Percentiles rank a stretch among this genome's conserved stretches.
Conservation (phyloP, 2,888 invertebrate species). For the Morpho helenor region DNA sequence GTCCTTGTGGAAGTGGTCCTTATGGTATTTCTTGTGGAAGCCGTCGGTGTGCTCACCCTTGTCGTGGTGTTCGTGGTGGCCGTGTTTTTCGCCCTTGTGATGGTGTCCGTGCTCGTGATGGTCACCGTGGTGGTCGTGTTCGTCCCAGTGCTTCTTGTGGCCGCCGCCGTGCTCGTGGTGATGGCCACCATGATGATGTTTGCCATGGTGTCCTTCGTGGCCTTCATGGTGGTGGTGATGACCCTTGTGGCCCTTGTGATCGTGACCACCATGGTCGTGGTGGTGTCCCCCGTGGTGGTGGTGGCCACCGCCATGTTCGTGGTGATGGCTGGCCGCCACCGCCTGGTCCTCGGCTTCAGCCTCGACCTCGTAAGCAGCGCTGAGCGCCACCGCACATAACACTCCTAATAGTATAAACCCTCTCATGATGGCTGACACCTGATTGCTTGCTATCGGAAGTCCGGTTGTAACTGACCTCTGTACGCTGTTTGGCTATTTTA, state of each 20-base stretch:
- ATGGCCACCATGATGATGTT: conserved; percentile 86
- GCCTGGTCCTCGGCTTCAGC: conserved; percentile 58
- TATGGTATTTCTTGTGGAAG: conserved; percentile 91
- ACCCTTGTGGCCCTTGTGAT: conserved; percentile 86
- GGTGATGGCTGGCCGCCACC: conserved; percentile 70
- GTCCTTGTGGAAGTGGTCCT: conserved; percentile 92
- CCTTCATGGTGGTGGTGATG: conserved; percentile 88
- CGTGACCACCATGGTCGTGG: conserved; percentile 85
- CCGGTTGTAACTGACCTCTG: conserved; percentile 65
- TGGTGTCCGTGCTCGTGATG: conserved; percentile 88
- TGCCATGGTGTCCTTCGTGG: conserved; percentile 87
- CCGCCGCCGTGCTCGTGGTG: conserved; percentile 87
- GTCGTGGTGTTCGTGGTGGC: conserved; percentile 90
- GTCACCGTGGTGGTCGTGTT: conserved; percentile 85
- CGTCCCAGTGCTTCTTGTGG: conserved; percentile 89
- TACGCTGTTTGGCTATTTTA: conserved; percentile 59
- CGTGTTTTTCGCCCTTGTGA: conserved; percentile 88
- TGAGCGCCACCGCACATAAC: conserved; percentile 56
- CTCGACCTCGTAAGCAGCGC: conserved; percentile 42
- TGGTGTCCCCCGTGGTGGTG: conserved; percentile 83
- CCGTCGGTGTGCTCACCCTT: conserved; percentile 91
- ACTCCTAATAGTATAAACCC: conserved; percentile 54
- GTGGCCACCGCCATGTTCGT: conserved; percentile 82
- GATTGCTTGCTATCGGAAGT: conserved; percentile 52
- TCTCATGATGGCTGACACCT: conserved; percentile 47